Conservation (phyloP, 2,113 vertebrate genomes). For the Cairina moschata region DNA sequence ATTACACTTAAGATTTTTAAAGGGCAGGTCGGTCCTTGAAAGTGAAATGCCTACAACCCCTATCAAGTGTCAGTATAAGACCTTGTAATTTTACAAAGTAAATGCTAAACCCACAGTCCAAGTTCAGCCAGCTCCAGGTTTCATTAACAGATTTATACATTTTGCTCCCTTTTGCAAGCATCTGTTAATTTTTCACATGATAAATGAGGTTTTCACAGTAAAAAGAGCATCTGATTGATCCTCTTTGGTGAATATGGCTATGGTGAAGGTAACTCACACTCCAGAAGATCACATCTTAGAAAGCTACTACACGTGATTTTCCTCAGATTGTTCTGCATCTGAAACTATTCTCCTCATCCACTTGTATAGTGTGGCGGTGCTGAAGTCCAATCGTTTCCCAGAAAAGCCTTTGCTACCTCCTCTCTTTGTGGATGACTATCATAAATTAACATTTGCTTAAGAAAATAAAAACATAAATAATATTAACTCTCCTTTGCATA, state of each 20-base stretch:
- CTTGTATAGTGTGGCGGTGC: too few species aligned
- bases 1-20: not conserved
- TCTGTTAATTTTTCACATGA: not conserved
- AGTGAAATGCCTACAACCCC: not conserved
- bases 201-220: not conserved
- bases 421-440: not conserved
- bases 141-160: not conserved
- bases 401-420: not conserved
- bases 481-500: not conserved
- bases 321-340: not conserved
- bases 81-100: not conserved
- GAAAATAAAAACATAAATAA: not conserved
- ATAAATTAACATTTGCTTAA: not conserved
- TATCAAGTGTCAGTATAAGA: not conserved
- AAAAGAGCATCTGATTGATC: not conserved
- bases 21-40: not conserved
- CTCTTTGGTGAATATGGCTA: not conserved
- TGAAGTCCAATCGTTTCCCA: too few species aligned
- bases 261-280: not conserved
- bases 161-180: not conserved
- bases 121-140: not conserved
- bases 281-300: not conserved
- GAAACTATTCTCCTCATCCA: not conserved
- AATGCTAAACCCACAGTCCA: not conserved
- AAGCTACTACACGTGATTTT: not conserved